phyloP scores from a whole-genome alignment of 2,797 vertebrate species.

The Acanthurus lineatus region DNA sequence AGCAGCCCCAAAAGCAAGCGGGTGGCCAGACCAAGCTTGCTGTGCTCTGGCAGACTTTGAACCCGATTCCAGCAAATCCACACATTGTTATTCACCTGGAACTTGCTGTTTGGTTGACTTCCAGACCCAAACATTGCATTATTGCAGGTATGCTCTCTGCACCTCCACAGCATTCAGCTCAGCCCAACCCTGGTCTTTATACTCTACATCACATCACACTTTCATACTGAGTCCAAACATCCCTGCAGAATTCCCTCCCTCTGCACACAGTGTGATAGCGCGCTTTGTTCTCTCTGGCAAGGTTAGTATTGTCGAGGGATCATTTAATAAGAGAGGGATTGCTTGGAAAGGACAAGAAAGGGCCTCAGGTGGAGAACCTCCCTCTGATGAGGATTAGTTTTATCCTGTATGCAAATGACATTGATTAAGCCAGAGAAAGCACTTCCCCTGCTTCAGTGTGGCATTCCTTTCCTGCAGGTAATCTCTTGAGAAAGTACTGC shows the following conservation, averaged over 20 bases:
- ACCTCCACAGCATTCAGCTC: slow-evolving; percentile 40
- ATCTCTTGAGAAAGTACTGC: slow-evolving; percentile 63
- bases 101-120: slow-evolving; percentile 65
- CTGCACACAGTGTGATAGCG: slow-evolving; percentile 42
- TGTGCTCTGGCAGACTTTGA: slow-evolving; percentile 61
- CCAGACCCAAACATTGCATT: slow-evolving; percentile 60
- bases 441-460: slow-evolving; percentile 54
- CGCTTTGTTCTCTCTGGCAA: slow-evolving; percentile 76
- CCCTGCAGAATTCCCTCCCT: slow-evolving; percentile 62
- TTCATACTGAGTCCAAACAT: slow-evolving; percentile 59
- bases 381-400: slow-evolving; percentile 79
- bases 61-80: slow-evolving; percentile 70
- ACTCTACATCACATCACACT: slow-evolving; percentile 55
- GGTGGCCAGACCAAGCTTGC: slow-evolving; percentile 56
- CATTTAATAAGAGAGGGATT: slow-evolving; percentile 71
- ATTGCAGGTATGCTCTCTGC: slow-evolving; percentile 39
- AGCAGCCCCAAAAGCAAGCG: slow-evolving; percentile 54
- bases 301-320: slow-evolving; percentile 75
- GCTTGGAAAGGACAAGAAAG: slow-evolving; percentile 73
- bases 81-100: slow-evolving; percentile 78
- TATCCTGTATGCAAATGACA: slow-evolving; percentile 81
- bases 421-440: slow-evolving; percentile 73
- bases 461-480: slow-evolving; percentile 72
- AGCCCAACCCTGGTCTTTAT: slow-evolving; percentile 49
- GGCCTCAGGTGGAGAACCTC: slow-evolving; percentile 77